A percentile compares a stretch with the other conserved stretches of the same genome.
phyloP scores from a whole-genome alignment of 2,888 invertebrate genomes.

The Unio delphinus region DNA sequence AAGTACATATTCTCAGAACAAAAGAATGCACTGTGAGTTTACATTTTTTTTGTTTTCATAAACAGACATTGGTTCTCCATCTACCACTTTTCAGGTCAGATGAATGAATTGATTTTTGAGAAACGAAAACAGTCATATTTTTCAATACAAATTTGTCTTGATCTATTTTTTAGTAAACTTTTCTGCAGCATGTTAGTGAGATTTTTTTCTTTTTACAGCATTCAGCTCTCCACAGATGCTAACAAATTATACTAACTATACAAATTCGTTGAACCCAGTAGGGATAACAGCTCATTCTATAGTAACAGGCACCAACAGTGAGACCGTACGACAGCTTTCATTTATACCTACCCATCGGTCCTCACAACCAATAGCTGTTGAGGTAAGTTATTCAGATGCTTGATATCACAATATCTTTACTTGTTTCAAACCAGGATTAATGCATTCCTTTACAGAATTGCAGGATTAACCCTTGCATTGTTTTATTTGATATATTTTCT shows the following conservation, averaged over 20 bases:
- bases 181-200: conserved; percentile 2
- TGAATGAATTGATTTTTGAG: not conserved
- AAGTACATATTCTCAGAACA: no score
- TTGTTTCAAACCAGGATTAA: not conserved
- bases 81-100: not conserved
- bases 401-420: not conserved
- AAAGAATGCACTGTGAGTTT: no score
- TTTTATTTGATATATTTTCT: no score
- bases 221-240: conserved; percentile 22
- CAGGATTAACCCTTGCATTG: no score
- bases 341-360: conserved; percentile 30
- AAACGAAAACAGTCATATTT: no score
- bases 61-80: not conserved
- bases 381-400: conserved; percentile 17
- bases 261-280: conserved; percentile 31
- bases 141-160: no score
- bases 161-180: not conserved
- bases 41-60: no score
- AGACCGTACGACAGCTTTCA: conserved; percentile 49
- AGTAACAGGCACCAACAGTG: conserved; percentile 45
- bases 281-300: conserved; percentile 26
- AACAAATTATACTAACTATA: conserved; percentile 27
- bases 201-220: conserved; percentile 14
- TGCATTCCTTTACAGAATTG: no score
- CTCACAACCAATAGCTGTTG: conserved; percentile 42